phyloP scores from a whole-genome alignment of 2,113 vertebrate genomes.

The Tragelaphus scriptus region DNA sequence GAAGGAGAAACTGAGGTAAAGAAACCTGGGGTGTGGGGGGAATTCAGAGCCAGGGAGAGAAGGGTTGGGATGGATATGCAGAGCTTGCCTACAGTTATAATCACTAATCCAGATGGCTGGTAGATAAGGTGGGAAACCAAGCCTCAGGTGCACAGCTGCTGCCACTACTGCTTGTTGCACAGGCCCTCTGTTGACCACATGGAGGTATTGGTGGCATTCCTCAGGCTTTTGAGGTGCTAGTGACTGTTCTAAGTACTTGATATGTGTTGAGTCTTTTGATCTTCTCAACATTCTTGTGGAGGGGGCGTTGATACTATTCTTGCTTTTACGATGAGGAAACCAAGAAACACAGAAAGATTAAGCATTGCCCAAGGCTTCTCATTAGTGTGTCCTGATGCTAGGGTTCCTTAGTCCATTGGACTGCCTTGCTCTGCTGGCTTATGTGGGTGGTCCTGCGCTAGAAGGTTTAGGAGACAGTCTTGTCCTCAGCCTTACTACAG shows the following conservation, averaged over 20 bases:
- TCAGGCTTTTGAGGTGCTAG: not conserved
- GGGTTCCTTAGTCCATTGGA: not conserved
- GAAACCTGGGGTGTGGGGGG: not conserved
- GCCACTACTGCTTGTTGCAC: not conserved
- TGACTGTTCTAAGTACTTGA: not conserved
- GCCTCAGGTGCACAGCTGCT: not conserved
- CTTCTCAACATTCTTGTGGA: not conserved
- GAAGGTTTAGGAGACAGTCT: not conserved
- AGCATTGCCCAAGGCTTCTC: not conserved
- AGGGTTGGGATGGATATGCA: not conserved
- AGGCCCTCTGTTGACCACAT: not conserved
- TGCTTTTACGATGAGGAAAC: not conserved
- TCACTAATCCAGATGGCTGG: not conserved
- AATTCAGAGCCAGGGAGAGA: not conserved
- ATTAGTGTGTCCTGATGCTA: not conserved
- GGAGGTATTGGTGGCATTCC: not conserved
- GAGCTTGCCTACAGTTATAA: not conserved
- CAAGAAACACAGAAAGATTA: not conserved
- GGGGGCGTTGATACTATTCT: not conserved
- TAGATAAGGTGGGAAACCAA: not conserved
- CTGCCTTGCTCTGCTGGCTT: not conserved
- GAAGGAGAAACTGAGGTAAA: not conserved
- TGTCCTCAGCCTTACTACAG: not conserved
- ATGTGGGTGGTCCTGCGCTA: not conserved
- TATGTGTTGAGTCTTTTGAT: not conserved